These are phyloP conservation scores for Melanotaenia maccullochi DNA, from an alignment of 2,797 vertebrate species.

Conservation along the genomic window DNA sequence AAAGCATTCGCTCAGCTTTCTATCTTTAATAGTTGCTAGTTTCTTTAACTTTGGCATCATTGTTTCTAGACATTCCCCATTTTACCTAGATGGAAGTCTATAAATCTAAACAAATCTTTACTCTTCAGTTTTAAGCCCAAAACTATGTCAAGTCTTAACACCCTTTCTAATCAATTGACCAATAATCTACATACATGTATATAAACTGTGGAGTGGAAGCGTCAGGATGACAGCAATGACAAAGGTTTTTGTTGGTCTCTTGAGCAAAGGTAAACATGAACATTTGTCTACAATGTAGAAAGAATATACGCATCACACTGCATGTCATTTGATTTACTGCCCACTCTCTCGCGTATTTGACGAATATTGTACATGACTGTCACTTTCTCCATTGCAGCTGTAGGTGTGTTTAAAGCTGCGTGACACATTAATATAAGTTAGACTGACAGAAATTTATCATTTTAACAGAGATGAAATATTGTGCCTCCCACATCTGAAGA, in stretches of 20 bases:
- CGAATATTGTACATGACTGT: neutral
- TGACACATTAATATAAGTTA: neutral
- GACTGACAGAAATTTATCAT: neutral
- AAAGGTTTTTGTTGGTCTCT: neutral
- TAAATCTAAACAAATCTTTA: neutral
- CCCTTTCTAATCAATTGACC: neutral
- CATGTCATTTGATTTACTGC: neutral
- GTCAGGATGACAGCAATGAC: neutral
- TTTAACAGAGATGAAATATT: neutral
- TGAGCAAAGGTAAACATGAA: slow-evolving; percentile 2
- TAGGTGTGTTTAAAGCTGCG: neutral
- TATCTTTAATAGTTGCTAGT: neutral
- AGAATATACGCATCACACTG: neutral
- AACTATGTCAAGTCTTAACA: neutral
- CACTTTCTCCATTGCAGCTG: neutral
- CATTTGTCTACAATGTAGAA: neutral
- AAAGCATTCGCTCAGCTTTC: neutral
- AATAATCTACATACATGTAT: neutral
- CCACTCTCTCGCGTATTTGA: neutral
- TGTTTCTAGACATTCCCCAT: neutral
- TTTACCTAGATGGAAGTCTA: neutral
- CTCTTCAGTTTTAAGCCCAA: too few species aligned
- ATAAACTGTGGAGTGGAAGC: neutral
- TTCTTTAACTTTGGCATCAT: neutral
- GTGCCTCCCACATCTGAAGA: neutral